These are phyloP conservation scores for Piprites chloris DNA, from an alignment of 2,113 vertebrate species.

Conservation along the genomic window DNA sequence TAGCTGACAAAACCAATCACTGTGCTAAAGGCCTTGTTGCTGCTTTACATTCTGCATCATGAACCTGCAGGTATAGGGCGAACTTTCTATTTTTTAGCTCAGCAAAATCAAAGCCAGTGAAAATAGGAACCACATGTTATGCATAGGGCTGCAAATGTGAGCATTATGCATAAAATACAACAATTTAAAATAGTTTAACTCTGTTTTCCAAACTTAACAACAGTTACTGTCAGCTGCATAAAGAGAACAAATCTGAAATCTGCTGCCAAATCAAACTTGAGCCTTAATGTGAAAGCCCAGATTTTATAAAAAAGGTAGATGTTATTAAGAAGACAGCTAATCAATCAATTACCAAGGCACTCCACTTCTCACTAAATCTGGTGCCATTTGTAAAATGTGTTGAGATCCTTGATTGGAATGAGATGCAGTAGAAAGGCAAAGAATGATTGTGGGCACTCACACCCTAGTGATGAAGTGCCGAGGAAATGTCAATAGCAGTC, in stretches of 20 bases:
- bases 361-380: not conserved
- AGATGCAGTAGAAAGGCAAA: not conserved
- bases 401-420: not conserved
- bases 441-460: conserved; percentile 23
- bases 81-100: not conserved
- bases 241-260: conserved; percentile 1
- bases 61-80: not conserved
- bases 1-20: not conserved
- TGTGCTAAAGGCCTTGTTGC: not conserved
- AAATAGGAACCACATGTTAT: fast-evolving
- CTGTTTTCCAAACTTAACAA: not conserved
- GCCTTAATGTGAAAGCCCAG: not conserved
- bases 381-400: not conserved
- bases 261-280: conserved; percentile 16
- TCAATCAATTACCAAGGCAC: conserved; percentile 22
- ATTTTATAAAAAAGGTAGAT: not conserved
- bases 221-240: not conserved
- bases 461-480: not conserved
- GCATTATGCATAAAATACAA: not conserved
- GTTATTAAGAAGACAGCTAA: conserved; percentile 36
- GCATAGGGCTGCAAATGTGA: not conserved
- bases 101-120: not conserved
- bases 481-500: conserved; percentile 7
- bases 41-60: not conserved
- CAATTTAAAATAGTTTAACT: not conserved